Percentiles rank a stretch among this genome's conserved stretches.
phyloP scores from a whole-genome alignment of 2,888 invertebrate species.

The Thereva nobilitata region DNA sequence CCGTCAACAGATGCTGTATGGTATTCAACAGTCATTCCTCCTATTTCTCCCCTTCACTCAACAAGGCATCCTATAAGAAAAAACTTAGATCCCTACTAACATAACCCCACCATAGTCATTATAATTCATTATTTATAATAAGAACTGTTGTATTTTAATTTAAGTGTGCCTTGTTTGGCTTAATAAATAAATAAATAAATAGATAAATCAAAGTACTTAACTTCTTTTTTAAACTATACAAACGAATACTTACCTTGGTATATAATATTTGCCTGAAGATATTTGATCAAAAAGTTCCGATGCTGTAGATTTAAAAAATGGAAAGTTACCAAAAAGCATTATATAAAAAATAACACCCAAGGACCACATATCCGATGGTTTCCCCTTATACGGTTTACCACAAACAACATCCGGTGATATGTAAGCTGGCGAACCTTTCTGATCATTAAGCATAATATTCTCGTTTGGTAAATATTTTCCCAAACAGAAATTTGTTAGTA shows the following conservation, averaged over 20 bases:
- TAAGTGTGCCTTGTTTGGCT: too few relatives aligned
- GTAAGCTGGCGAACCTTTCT: conserved; percentile 74
- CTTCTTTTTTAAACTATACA: conserved; percentile 4
- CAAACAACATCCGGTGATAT: conserved; percentile 79
- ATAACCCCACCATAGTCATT: too few relatives aligned
- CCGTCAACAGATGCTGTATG: too few relatives aligned
- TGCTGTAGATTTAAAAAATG: conserved; percentile 76
- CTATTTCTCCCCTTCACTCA: too few relatives aligned
- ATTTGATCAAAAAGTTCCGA: conserved; percentile 76
- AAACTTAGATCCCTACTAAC: too few relatives aligned
- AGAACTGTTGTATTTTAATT: too few relatives aligned
- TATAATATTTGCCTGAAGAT: conserved; percentile 72
- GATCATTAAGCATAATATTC: conserved; percentile 64
- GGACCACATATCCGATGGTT: conserved; percentile 85
- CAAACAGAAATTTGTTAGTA: conserved; percentile 71
- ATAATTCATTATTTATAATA: too few relatives aligned
- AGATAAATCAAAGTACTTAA: conserved; percentile 3
- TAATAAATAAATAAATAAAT: too few relatives aligned
- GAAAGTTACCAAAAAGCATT: conserved; percentile 80
- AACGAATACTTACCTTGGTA: conserved; percentile 67
- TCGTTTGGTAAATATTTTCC: conserved; percentile 66
- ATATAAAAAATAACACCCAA: conserved; percentile 77
- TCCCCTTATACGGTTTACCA: conserved; percentile 76
- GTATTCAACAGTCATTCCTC: too few relatives aligned
- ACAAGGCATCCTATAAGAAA: too few relatives aligned